Evolutionary conservation across 1,140 invertebrate genomes (phyloP), one percentile per base, ranked within the genome.

Genomic region (Paralvinella palmiformis): DNA sequence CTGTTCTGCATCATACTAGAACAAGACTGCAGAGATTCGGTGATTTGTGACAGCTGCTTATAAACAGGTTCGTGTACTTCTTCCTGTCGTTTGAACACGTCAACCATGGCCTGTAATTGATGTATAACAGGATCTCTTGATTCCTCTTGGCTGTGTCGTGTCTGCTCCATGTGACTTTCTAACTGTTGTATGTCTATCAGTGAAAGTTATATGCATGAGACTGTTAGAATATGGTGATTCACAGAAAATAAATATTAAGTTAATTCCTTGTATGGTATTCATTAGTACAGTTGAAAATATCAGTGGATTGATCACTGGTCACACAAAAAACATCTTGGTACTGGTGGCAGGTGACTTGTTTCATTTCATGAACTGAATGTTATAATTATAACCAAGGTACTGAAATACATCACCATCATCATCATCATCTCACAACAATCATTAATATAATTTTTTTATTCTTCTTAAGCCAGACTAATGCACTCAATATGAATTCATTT

Each of bases 121-220:
- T 65, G 65, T 3, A 74, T 61, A 2, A 75, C 41, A 3, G 74
- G 74, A 52, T 77, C 73, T n/a, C 73, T 64, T 13, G 66, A 57
- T 29, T 75, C 72, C 29, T 71, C 68, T 17, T 77, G 75, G 57
- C 72, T 70, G 36, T 74, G 72, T 20, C 72, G 69, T 20, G 76
- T 66, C 29, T 72, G 68, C 41, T 78, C 74, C 41, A 79, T 71
- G 64, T 85, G 82, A 52, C 67, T 71, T 64, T 84, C 82, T 24
- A 85, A 76, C 50, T 82, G 77, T 33, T 81, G 73, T 63, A 82
- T 74, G 69, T 85, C 84, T 85, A 64, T 2, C 69, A 65, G 31
- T 22, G 2, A 2, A 52, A 52, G n/a, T n/a, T n/a, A n/a, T n/a
- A n/a, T n/a, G n/a, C n/a, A n/a, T n/a, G n/a, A n/a, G n/a, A n/a